Base-by-base conservation (phyloP, 2,113 vertebrate species). In the Verasper variegatus region DNA sequence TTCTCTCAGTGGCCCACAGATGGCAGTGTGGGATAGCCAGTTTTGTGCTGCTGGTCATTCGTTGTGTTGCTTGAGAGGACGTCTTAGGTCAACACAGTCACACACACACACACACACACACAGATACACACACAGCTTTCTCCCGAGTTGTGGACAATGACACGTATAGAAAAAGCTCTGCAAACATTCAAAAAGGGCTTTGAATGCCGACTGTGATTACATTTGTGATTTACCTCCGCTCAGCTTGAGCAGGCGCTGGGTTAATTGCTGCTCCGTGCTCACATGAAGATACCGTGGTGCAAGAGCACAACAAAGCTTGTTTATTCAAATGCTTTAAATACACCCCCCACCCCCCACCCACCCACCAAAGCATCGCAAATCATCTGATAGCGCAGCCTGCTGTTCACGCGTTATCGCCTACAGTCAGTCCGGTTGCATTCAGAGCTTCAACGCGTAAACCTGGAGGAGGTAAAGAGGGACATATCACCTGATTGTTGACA, bases 21-120 rank as follows among this genome's bases (percentile, higher is more conserved):
- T 91, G 91, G 91, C 91, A 92, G 79, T 91, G 84, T 90, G 86
- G 85, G 71, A 82, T 82, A 0, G 83, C 75, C 17, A 1, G 51
- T 42, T 14, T 64, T 26, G 7, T 56, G 31, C 4, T 47, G 78
- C 73, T 62, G 80, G 68, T 68, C 20, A 0, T 68, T 68, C 65
- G 3, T 37, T 68, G 35, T 67, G 37, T 71, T 69, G 31, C n/a
- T 72, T 1, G 51, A n/a, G 51, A 54, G 69, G 31, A 51, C 60
- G 66, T 60, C 67, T 67, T n/a, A 72, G 71, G 59, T 77, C 42
- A 63, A 68, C 68, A 67, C 14, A n/a, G n/a, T n/a, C n/a, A 15
- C 20, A 54, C 51, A 52, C 59, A 54, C 45, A 56, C 40, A 57
- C 56, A 56, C 1, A 75, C 8, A 15, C 51, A 54, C 51, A 21